These are phyloP conservation scores for Oophaga pumilio DNA, from an alignment of 2,113 vertebrate genomes.

Conservation along the genomic window DNA sequence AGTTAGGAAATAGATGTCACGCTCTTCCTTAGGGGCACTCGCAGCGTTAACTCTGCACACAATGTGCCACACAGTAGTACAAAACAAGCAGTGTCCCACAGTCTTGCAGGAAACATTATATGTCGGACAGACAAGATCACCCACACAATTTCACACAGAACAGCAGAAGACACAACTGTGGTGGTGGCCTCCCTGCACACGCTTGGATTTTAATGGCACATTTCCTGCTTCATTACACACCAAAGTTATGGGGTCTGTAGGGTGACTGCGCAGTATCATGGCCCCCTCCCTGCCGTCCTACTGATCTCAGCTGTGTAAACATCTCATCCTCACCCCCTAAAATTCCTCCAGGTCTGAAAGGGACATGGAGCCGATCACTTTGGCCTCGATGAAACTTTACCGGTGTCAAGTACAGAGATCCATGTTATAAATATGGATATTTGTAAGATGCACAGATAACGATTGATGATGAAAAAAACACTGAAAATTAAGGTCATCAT, in stretches of 20 bases:
- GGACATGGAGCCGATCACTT: background rate
- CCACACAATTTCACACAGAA: conserved; percentile 13
- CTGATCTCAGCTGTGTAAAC: conserved; percentile 54
- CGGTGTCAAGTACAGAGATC: background rate
- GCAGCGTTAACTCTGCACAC: background rate
- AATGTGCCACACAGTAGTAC: conserved; percentile 6
- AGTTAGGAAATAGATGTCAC: background rate
- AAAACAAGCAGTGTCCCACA: background rate
- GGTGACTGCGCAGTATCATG: conserved; percentile 41
- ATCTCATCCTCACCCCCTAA: background rate
- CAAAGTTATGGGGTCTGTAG: background rate
- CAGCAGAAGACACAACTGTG: conserved; percentile 38
- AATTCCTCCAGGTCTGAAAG: conserved; percentile 39
- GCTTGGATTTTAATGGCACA: conserved; percentile 52
- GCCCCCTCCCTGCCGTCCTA: conserved; percentile 39
- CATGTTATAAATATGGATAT: background rate
- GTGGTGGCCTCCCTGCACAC: conserved; percentile 53
- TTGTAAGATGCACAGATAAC: background rate
- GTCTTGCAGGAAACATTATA: conserved; percentile 12
- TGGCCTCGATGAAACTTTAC: conserved; percentile 4
- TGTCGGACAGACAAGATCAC: conserved; percentile 14
- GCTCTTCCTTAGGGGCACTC: background rate
- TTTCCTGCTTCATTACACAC: conserved; percentile 59
- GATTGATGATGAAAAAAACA: background rate
- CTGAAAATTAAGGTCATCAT: background rate